Evolutionary conservation across 2,888 invertebrate genomes (phyloP).

Genomic region (Andrena marginata): DNA sequence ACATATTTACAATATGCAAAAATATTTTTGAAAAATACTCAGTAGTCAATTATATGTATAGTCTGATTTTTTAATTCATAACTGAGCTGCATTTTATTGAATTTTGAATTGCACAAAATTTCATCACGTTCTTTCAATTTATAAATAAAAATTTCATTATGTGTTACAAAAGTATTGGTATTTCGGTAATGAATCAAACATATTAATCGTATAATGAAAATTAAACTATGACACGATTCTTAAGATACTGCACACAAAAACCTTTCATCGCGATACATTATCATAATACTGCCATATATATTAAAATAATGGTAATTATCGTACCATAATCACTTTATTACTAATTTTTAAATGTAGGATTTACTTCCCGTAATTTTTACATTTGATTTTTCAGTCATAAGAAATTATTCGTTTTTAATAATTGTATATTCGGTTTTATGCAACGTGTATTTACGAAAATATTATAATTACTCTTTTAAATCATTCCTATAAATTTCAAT

Average conservation of each 20-base stretch:
- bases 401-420: neutral
- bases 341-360: constrained; percentile 25
- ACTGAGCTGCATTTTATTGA: constrained; percentile 15
- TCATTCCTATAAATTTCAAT: neutral
- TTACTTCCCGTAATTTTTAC: constrained; percentile 14
- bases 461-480: constrained; percentile 4
- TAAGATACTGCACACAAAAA: constrained; percentile 18
- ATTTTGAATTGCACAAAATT: constrained; percentile 5
- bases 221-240: constrained; percentile 8
- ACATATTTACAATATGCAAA: neutral
- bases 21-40: neutral
- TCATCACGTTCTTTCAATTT: too few species aligned
- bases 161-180: constrained; percentile 14
- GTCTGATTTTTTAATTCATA: neutral
- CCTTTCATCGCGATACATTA: constrained; percentile 35
- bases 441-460: neutral
- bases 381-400: constrained; percentile 11
- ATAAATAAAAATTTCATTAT: neutral
- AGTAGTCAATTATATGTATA: neutral
- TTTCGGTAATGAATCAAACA: constrained; percentile 48
- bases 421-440: neutral
- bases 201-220: constrained; percentile 38
- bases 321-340: constrained; percentile 23
- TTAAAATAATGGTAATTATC: constrained; percentile 34
- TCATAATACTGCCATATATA: constrained; percentile 52